A percentile compares a stretch with the other conserved stretches of the same genome.
phyloP scores from a whole-genome alignment of 92 coral and sea anemone genomes.

The Montipora capitata region DNA sequence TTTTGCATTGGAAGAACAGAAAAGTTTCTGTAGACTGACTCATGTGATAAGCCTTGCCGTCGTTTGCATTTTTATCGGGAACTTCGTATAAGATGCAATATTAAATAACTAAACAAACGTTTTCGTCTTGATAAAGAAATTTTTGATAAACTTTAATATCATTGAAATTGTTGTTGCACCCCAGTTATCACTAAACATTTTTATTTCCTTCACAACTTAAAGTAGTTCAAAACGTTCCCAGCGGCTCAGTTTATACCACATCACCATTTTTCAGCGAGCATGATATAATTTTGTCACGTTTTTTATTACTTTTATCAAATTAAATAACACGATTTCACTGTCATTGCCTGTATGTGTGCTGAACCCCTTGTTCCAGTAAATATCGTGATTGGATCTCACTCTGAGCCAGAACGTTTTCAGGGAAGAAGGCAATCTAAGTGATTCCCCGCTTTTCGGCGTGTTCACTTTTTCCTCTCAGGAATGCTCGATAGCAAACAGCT shows the following conservation, averaged over 20 bases:
- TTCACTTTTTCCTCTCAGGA: neutral
- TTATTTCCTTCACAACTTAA: constrained; percentile 3
- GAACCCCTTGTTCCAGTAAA: too few species aligned
- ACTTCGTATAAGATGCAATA: neutral
- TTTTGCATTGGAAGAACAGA: neutral
- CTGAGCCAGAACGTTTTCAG: too few species aligned
- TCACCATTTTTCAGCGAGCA: neutral
- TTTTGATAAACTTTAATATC: neutral
- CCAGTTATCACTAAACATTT: neutral
- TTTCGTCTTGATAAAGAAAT: neutral
- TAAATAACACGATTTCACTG: too few species aligned
- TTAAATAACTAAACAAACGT: neutral
- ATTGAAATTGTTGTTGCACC: constrained; percentile 1
- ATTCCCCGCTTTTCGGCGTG: neutral
- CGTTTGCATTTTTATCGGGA: constrained; percentile 18
- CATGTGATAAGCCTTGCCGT: neutral
- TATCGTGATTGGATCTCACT: neutral
- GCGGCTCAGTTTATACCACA: neutral
- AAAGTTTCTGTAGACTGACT: too few species aligned
- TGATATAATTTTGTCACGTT: neutral
- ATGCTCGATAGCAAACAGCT: neutral
- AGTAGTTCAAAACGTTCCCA: neutral
- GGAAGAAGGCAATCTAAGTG: neutral
- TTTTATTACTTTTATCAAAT: too few species aligned
- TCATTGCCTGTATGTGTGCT: too few species aligned